Base-by-base conservation (phyloP, 2,888 invertebrate genomes). In the Caenorhabditis zanzibari region DNA sequence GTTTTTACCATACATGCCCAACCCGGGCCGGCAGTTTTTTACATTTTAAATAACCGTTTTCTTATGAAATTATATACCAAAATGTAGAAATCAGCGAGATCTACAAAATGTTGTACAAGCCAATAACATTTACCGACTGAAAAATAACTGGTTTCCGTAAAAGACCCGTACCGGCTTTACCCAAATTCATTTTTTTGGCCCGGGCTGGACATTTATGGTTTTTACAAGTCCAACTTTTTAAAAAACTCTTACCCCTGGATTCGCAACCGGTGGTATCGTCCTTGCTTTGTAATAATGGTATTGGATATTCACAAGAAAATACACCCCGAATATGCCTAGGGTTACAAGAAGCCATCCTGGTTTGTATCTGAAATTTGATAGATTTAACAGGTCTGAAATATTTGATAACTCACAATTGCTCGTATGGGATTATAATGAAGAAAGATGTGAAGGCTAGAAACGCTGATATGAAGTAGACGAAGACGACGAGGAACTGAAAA, bases 281-380 rank as follows among this genome's bases (percentile, higher is more conserved):
- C 88, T 80, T 4, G 88, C 88, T 61, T 87, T 89, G 73, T 85
- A 82, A 75, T 89, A 89, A 59, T 89, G 88, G 52, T 81, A 89
- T 38, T 84, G 81, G 26, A 89, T 86, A 56, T 85, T 88, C 32
- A 89, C 49, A 16, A 88, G 68, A 32, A 89, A 79, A 35, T 85
- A 89, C 7, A 82, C 2, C 0, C 88, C 88, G 35, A 81, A 35
- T 9, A 81, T 26, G 2, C 74, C 63, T 7, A 87, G 81, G 14
- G 68, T n/a, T 0, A 58, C 14, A 2, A 88, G 80, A 4, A 86
- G 63, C 58, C 72, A 84, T 24, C 71, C 32, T 2, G 88, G 76
- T 79, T 88, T 86, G 54, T 88, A 88, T 73, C 88, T 88, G 76
- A 41, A 88, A 74, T 4, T 66, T 38, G 32, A 28, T 2, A 32